Base-by-base conservation (phyloP, 2,113 vertebrate genomes). In the Suncus etruscus region DNA sequence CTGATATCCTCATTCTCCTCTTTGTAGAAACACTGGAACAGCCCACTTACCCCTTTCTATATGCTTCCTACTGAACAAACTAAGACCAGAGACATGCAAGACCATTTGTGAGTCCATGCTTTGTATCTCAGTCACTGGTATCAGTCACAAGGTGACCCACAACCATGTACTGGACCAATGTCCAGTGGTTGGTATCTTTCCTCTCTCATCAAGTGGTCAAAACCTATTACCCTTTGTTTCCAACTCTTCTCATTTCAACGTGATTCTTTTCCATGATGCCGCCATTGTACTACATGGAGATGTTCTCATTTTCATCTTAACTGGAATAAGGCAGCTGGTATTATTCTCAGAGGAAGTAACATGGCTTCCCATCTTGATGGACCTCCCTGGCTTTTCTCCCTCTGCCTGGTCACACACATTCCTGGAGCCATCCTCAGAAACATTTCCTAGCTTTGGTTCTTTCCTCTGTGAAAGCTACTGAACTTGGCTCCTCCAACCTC, bases 351-450 rank as follows among this genome's bases (percentile, higher is more conserved):
- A 61, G 58, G 27, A 66, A 3, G 6, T 7, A 29, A 1, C 2
- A 8, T 66, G 65, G 68, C 68, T 31, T 31, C 27, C n/a, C n/a
- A 31, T 27, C n/a, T n/a, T 0, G 7, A 4, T 51, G 14, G 14
- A 24, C 18, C 32, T 8, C 2, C 58, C 54, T 83, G 58, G 11
- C 3, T 1, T n/a, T 4, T 51, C 66, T 66, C 61, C 39, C 29
- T 29, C 32, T 47, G 0, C 0, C 0, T 9, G n/a, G 32, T 1
- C 32, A 11, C 29, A 47, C 27, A n/a, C 2, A 0, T 6, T 70
- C 78, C 45, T 65, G 7, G 12, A 11, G 61, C 2, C 73, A 12
- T 63, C 65, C 51, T 75, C 27, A 29, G 3, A 39, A 29, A 47
- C 31, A 0, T 24, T 54, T 22, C 6, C 8, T 3, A 31, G n/a